Base-by-base conservation (phyloP, 1,140 invertebrate genomes). In the Arctopsyche grandis region DNA sequence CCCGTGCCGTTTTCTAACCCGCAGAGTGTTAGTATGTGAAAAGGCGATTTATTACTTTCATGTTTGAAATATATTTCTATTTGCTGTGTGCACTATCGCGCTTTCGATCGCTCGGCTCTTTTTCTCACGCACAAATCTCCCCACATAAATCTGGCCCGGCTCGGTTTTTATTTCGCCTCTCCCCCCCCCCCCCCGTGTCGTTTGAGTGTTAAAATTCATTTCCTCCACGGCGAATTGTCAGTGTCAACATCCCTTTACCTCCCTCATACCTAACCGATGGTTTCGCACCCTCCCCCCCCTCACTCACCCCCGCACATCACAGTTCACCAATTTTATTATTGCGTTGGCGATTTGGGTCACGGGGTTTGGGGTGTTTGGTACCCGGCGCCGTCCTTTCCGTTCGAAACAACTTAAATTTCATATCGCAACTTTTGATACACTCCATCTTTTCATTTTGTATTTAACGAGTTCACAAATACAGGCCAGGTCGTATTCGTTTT, bases 191-290 rank as follows among this genome's bases (percentile, higher is more conserved):
- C 38, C 14, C 66, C 66, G 44, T 46, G 75, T 52, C 75, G 77
- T 71, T 77, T 71, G 74, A 77, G 79, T 77, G 79, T 80, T 80
- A 80, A 80, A 80, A 80, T 80, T 80, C 79, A 80, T 80, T 80
- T 80, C 79, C 79, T 80, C 79, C 69, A 75, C 77, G 66, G 79
- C 75, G 74, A 80, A 80, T 80, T 71, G 79, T 80, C 79, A 77
- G 75, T 80, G 79, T 80, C 63, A 76, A 80, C 79, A 80, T 80
- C 79, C 60, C 43, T 77, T 56, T 24, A 29, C 66, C 66, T 26
- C 60, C 43, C 22, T 29, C 38, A 38, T 21, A 38, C 69, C 60
- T 10, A 29, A 46, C 5, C 46, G 29, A 4, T 7, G 29, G 29
- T 38, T 38, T 38, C 29, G 29, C 46, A 48, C 56, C 44, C 22